phyloP scores from a whole-genome alignment of 1,140 invertebrate species.

The Drosophila sulfurigaster region DNA sequence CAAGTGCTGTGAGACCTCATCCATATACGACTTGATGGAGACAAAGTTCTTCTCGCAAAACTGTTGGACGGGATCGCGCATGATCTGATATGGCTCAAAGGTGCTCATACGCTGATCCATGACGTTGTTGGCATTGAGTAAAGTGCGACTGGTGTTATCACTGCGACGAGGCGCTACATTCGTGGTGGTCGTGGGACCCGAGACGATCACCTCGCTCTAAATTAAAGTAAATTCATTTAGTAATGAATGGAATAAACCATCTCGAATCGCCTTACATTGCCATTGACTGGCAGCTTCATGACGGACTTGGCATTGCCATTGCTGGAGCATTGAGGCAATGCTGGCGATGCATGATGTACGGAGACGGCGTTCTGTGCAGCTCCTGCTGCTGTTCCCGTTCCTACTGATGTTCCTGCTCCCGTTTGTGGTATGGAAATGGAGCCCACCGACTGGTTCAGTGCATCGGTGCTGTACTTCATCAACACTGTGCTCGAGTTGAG shows the following conservation, averaged over 20 bases:
- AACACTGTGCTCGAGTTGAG: constrained; percentile 82
- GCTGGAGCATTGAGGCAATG: constrained; percentile 68
- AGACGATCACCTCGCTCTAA: constrained; percentile 84
- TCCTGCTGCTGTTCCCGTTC: not conserved
- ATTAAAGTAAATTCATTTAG: not conserved
- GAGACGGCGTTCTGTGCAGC: constrained; percentile 71
- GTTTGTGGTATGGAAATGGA: constrained; percentile 74
- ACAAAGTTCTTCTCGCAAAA: constrained; percentile 97
- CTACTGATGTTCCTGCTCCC: constrained; percentile 8
- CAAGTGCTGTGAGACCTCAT: constrained; percentile 92
- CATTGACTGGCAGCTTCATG: constrained; percentile 82
- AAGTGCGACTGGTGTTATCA: constrained; percentile 90
- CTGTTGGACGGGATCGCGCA: constrained; percentile 95
- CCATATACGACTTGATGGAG: constrained; percentile 96
- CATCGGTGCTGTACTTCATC: constrained; percentile 83
- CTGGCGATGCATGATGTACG: constrained; percentile 83
- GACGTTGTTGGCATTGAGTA: constrained; percentile 88
- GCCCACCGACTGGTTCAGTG: constrained; percentile 83
- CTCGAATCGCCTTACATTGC: constrained; percentile 59
- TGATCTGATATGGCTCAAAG: constrained; percentile 93
- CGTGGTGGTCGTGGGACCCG: constrained; percentile 87
- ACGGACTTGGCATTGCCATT: constrained; percentile 84
- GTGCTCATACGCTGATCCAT: constrained; percentile 91
- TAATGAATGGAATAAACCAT: not conserved
- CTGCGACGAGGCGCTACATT: constrained; percentile 88